Percentiles rank a stretch among this genome's conserved stretches.
Conservation (phyloP, 2,888 invertebrate species). For the Callyntrura sp. region DNA sequence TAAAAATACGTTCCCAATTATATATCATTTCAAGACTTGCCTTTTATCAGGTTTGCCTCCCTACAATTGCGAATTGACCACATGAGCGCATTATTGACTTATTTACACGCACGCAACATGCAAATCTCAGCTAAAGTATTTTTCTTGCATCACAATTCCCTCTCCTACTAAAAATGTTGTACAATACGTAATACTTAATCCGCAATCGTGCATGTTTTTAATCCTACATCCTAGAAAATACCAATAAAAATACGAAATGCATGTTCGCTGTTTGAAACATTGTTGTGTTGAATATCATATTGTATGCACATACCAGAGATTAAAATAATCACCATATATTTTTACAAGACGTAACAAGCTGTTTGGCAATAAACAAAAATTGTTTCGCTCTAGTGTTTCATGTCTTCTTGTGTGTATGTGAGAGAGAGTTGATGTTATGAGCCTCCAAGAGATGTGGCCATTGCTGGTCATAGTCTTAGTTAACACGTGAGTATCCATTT, state of each 20-base stretch:
- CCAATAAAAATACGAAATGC: neutral
- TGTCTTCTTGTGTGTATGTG: neutral
- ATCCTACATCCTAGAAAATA: conserved; percentile 6
- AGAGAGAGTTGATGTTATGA: neutral
- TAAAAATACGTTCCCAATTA: no score
- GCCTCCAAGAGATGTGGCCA: conserved; percentile 8
- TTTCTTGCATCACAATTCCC: neutral
- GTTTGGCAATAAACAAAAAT: conserved; percentile 57
- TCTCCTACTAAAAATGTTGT: neutral
- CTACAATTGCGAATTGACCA: no score
- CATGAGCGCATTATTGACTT: neutral
- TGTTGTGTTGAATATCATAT: conserved; percentile 5
- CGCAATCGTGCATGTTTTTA: neutral
- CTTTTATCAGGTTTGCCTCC: no score
- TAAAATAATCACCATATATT: conserved; percentile 41
- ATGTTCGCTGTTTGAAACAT: neutral
- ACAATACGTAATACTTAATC: neutral
- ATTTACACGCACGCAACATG: no score
- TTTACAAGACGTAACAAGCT: conserved; percentile 38
- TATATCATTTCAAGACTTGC: no score
- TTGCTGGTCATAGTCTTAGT: neutral
- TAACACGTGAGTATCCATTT: conserved; percentile 40
- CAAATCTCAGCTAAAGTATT: neutral
- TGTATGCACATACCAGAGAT: neutral
- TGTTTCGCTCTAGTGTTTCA: neutral